Base-by-base conservation (phyloP, 2,797 vertebrate genomes). In the Fundulus diaphanus region DNA sequence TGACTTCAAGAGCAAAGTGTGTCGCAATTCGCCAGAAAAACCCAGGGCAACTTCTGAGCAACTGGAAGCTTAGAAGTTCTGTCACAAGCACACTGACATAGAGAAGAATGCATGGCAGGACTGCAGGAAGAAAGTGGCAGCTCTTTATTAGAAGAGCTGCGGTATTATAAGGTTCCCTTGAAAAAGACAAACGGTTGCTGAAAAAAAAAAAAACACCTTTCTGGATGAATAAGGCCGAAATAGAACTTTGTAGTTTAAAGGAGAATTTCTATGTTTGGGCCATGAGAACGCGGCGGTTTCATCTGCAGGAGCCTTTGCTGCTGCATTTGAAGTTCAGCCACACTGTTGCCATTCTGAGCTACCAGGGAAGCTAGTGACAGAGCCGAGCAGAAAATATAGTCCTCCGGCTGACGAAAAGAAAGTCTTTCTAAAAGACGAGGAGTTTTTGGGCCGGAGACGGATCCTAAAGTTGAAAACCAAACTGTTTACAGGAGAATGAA, bases 51-150 rank as follows among this genome's bases (percentile, higher is more conserved):
- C 63, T 42, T 40, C 63, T 66, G 63, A 63, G 59, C 33, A 63
- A 37, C 59, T 63, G 59, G 59, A 27, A 42, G 37, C 35, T 66
- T 40, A 66, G 63, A 40, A 66, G 63, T 66, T 42, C 22, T 63
- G 27, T 40, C 61, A n/a, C 63, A 40, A n/a, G 27, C 22, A 27
- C 63, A 63, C 37, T 63, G 59, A 63, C 22, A 63, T 24, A 63
- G 31, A 63, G 59, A 20, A 37, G 59, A 1, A 33, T 37, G 59
- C 59, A 37, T 35, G 59, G 33, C 59, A 63, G 59, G 59, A 22
- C 59, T 63, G 59, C 59, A 63, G 37, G 59, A 63, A 63, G 18
- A 44, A 37, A 24, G 59, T 33, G 24, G 2, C 33, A 66, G 63
- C 24, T 42, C 63, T n/a, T 66, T n/a, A 40, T 12, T 42, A 16